Percentiles rank a stretch among this genome's conserved stretches.
Conservation (phyloP, 1,140 invertebrate genomes). For the Pogonus chalceus region DNA sequence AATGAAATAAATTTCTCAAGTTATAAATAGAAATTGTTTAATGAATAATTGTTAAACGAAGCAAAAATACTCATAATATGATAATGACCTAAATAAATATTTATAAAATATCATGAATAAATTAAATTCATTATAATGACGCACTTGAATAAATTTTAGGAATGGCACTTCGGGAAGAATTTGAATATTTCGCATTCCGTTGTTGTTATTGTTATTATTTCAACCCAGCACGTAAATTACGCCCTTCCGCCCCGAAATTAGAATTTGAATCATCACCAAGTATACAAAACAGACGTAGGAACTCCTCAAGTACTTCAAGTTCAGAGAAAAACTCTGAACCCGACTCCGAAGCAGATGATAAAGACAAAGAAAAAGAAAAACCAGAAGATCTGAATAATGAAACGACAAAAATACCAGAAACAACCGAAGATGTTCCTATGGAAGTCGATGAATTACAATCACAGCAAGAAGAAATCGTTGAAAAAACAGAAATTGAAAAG, state of each 20-base stretch:
- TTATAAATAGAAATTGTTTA: no score
- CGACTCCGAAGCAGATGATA: constrained; percentile 18
- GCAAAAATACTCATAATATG: no score
- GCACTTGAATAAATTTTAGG: constrained; percentile 37
- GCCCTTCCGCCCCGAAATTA: constrained; percentile 60
- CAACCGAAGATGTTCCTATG: not conserved
- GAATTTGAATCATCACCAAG: constrained; percentile 20
- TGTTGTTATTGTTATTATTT: constrained; percentile 81
- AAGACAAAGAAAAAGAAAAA: not conserved
- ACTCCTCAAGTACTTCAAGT: constrained; percentile 18
- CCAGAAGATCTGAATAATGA: not conserved
- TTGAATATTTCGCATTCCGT: constrained; percentile 82
- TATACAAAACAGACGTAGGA: constrained; percentile 4
- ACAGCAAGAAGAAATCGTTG: not conserved
- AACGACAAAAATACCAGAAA: not conserved
- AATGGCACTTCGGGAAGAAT: constrained; percentile 94
- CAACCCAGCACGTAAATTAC: constrained; percentile 75
- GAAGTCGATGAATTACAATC: not conserved
- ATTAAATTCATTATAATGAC: no score
- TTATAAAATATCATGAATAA: no score
- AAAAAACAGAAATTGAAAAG: not conserved
- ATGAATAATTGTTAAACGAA: no score
- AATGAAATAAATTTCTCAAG: no score
- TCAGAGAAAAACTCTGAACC: constrained; percentile 24
- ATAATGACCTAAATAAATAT: no score